These are phyloP conservation scores for Erebia aethiops DNA, from an alignment of 2,888 invertebrate genomes.

Conservation along the genomic window DNA sequence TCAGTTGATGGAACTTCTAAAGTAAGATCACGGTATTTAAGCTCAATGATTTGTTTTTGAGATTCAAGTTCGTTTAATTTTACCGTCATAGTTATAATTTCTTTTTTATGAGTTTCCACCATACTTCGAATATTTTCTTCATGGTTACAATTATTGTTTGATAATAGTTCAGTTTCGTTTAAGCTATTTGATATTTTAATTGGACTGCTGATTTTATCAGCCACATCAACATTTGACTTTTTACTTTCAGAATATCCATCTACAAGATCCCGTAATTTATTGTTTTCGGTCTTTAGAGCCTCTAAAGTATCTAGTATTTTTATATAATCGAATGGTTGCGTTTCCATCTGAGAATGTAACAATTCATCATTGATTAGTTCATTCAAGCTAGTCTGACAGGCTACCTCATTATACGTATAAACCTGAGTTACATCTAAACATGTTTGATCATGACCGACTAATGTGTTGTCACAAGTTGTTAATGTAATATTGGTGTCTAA, in stretches of 20 bases:
- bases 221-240: conserved; percentile 32
- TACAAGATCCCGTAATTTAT: conserved; percentile 51
- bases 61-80: conserved; percentile 49
- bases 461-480: conserved; percentile 64
- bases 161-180: conserved; percentile 1
- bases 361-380: conserved; percentile 46
- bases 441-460: conserved; percentile 64
- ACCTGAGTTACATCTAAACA: conserved; percentile 64
- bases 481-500: conserved; percentile 73
- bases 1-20: conserved; percentile 60
- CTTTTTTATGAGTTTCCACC: conserved; percentile 43
- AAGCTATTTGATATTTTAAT: conserved; percentile 41
- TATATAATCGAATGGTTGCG: conserved; percentile 47
- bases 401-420: conserved; percentile 56
- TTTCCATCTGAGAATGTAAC: conserved; percentile 48
- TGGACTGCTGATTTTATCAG: conserved; percentile 52
- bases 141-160: conserved; percentile 43
- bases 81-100: conserved; percentile 49
- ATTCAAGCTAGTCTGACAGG: conserved; percentile 54
- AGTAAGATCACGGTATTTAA: conserved; percentile 58
- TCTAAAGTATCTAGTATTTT: conserved; percentile 49
- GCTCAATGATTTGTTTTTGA: conserved; percentile 55
- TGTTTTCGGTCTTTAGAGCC: conserved; percentile 57
- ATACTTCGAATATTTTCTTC: conserved; percentile 39
- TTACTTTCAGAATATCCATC: conserved; percentile 43